These are phyloP conservation scores for Pangasianodon hypophthalmus DNA, from an alignment of 2,113 vertebrate species.

Conservation along the genomic window DNA sequence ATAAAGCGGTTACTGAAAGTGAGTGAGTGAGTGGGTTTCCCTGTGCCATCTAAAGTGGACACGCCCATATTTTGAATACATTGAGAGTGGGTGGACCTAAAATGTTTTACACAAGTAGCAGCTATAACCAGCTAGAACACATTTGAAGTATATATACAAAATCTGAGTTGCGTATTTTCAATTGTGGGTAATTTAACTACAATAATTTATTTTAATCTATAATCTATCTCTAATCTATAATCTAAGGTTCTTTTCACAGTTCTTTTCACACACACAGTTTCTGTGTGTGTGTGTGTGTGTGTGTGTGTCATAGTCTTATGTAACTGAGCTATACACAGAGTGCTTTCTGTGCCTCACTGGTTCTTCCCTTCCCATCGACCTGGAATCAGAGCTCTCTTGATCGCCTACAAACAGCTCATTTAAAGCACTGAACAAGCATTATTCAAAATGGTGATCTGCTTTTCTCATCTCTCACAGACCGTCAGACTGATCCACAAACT, in stretches of 20 bases:
- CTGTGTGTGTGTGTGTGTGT: neutral
- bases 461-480: constrained; percentile 30
- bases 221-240: no score
- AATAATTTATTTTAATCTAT: neutral
- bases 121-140: no score
- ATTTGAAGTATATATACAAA: neutral
- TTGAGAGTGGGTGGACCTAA: neutral
- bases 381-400: neutral
- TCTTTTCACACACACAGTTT: no score
- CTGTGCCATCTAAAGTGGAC: neutral
- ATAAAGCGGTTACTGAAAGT: neutral
- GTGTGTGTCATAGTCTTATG: neutral
- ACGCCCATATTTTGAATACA: neutral
- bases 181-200: neutral
- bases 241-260: no score
- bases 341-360: neutral
- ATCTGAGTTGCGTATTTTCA: neutral
- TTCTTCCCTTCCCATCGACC: neutral
- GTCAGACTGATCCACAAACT: constrained; percentile 7
- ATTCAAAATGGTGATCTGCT: constrained; percentile 29
- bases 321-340: neutral
- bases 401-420: neutral
- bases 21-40: neutral
- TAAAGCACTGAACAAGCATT: neutral
- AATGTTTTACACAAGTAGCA: neutral